Base-by-base conservation (phyloP, 92 coral and sea anemone species). In the Parazoanthus darwini region DNA sequence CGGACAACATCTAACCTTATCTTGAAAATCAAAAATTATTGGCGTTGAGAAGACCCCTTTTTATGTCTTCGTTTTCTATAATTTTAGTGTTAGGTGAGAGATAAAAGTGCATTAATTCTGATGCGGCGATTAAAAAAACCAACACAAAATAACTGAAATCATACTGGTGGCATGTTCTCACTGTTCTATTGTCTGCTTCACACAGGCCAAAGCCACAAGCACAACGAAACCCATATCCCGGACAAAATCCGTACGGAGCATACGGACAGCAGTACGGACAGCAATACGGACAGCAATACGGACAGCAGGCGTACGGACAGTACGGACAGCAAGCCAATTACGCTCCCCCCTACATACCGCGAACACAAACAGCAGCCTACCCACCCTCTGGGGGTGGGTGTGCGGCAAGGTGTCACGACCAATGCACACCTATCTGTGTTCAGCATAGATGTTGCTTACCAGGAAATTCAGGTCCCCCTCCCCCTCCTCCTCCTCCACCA, bases 391-490 rank as follows among this genome's bases (percentile, higher is more conserved):
- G 98, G 39, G 98, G 98, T 65, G 90, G 96, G 29, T 94, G 98
- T 71, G 65, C 79, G 38, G 78, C 85, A 48, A 74, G 91, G 39
- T 94, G 98, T 79, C 92, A 80, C 90, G 73, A 85, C 63, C 89
- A 91, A 26, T 95, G 98, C 83, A 93, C 98, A 50, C 96, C 96
- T 2, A 90, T 92, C 16, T 95, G 98, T 73, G 67, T 92, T 26
- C 94, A 93, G 65, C 96, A 93, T 74, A 95, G 98, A 74, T 95
- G 98, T 78, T 93, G 96, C 67, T 37, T 77, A 48, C 91, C 95
- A 18, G 88, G 88, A 20, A 85, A 78, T 88, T 46, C 43, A 22
- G 39, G 16, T 42, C 59, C 56, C 3, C 90, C 83, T 6, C 85
- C 86, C 39, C 93, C 96, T 25, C 87, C 94, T n/a, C 89, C 94